Base-by-base conservation (phyloP, 1,140 invertebrate species). In the Odontomachus brunneus region DNA sequence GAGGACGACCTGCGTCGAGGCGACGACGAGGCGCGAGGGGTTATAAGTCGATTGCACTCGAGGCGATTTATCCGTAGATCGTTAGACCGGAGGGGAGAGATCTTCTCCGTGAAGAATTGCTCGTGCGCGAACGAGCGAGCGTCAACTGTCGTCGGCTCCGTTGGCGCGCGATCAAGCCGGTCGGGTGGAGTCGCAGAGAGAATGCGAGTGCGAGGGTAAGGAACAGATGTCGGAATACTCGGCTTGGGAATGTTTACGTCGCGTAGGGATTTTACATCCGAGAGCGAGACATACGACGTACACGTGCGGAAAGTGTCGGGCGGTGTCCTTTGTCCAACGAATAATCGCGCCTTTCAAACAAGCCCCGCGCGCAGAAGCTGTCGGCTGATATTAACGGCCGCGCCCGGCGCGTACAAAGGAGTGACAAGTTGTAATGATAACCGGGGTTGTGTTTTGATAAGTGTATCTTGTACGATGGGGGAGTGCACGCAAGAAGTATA, bases 241-340 rank as follows among this genome's bases (percentile, higher is more conserved):
- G 24, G 84, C 86, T 87, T 88, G 87, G 83, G 87, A 88, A 88
- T 88, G 85, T 88, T 88, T 88, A 88, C 87, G 84, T 88, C 57
- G 63, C 57, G 63, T n/a, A 55, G 48, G 80, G 72, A 87, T 86
- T 87, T 87, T 87, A 87, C 86, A 87, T 83, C 53, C 81, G 59
- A 78, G 66, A 87, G 38, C 38, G 66, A 87, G 85, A 87, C 85
- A 87, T 87, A 87, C 85, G 85, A 87, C 49, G 80, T 75, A 86
- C 85, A 87, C 85, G 85, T 87, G 85, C 85, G 60, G 48, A 67
- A 80, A 80, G 75, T 80, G 75, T 51, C 12, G 29, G 53, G 63
- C 59, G 72, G 69, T 65, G 53, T 73, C 86, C n/a, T 87, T 80
- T 74, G 85, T 75, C 74, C 53, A 80, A 86, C 60, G 73, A 81